Evolutionary conservation across 2,113 vertebrate species (phyloP).

Genomic region (Microcebus lehilahytsara): DNA sequence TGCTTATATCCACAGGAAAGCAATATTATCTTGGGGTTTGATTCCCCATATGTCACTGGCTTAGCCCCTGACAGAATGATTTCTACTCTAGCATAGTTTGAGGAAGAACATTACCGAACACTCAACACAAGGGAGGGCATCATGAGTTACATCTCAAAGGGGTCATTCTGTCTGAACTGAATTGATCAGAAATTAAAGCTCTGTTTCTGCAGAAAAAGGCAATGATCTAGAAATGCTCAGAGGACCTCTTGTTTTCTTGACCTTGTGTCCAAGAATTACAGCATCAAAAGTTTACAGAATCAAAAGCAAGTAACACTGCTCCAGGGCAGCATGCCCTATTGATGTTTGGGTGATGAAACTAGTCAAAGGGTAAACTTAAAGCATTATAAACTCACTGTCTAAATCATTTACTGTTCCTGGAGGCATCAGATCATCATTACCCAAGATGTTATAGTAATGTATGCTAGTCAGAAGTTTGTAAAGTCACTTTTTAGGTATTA

Average conservation of each 20-base stretch:
- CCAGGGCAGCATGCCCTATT: not conserved
- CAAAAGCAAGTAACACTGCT: conserved; percentile 22
- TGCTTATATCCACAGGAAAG: not conserved
- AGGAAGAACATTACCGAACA: not conserved
- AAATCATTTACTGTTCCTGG: not conserved
- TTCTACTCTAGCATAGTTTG: not conserved
- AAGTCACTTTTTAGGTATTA: not conserved
- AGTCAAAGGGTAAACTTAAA: conserved; percentile 12
- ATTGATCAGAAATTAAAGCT: conserved; percentile 48
- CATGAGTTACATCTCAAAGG: not conserved
- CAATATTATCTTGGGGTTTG: not conserved
- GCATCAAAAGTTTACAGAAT: conserved; percentile 18
- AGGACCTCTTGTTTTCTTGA: conserved; percentile 29
- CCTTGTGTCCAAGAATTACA: conserved; percentile 7
- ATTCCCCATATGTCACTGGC: not conserved
- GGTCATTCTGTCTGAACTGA: not conserved
- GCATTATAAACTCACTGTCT: not conserved
- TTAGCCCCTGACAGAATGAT: not conserved
- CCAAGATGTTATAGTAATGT: not conserved
- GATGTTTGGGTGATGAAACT: conserved; percentile 35
- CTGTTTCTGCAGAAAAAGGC: not conserved
- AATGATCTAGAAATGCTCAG: conserved; percentile 3
- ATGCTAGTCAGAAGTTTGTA: not conserved
- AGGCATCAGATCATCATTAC: not conserved
- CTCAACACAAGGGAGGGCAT: not conserved